Conservation (phyloP, 2,888 invertebrate genomes). For the Leptopterna dolabrata region DNA sequence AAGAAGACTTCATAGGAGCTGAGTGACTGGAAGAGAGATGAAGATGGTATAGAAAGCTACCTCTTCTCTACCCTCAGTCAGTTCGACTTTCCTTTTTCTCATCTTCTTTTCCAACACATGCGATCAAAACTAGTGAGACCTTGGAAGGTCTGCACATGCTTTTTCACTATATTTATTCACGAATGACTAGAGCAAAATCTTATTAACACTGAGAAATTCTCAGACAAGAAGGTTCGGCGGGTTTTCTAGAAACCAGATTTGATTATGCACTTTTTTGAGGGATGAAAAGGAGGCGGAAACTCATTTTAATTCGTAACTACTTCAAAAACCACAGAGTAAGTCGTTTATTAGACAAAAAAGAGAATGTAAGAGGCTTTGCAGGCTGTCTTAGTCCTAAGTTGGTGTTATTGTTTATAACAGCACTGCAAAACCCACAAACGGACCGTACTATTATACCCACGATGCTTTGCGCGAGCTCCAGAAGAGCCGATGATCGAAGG, state of each 20-base stretch:
- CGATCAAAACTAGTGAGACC: too few species aligned
- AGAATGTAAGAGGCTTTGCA: neutral
- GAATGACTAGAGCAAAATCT: neutral
- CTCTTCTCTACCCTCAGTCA: too few species aligned
- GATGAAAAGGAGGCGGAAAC: neutral
- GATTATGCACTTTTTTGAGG: neutral
- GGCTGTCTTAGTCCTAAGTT: neutral
- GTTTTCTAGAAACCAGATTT: neutral
- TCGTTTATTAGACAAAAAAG: neutral
- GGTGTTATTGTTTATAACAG: neutral
- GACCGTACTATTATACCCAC: too few species aligned
- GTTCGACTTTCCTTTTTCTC: too few species aligned
- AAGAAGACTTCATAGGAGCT: too few species aligned
- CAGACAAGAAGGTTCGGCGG: neutral
- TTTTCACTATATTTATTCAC: neutral
- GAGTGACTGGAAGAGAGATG: too few species aligned
- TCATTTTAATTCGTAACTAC: neutral
- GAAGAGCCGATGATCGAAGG: too few species aligned
- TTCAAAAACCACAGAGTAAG: neutral
- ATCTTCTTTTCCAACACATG: too few species aligned
- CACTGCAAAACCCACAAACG: neutral
- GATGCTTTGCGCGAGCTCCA: too few species aligned
- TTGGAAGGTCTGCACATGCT: neutral
- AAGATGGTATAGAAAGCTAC: too few species aligned
- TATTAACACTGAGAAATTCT: neutral